phyloP scores from a whole-genome alignment of 2,113 vertebrate genomes.

The Scolopax mira region DNA sequence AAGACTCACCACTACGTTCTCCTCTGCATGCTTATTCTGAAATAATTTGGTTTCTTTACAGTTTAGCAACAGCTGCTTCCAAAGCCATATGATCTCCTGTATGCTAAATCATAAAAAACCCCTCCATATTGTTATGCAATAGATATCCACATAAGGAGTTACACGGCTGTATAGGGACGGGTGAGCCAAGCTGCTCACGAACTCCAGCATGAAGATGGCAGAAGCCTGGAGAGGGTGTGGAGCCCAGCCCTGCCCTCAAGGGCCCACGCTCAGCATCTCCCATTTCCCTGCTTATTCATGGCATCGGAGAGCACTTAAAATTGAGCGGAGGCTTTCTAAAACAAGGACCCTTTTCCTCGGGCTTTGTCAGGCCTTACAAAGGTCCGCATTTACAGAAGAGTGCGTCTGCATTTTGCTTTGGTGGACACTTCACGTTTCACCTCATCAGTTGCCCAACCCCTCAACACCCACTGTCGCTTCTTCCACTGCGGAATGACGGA shows the following conservation, averaged over 20 bases:
- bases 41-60: background rate
- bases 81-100: rapidly evolving
- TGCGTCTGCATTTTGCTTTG: rapidly evolving
- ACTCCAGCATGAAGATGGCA: rapidly evolving
- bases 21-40: background rate
- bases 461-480: rapidly evolving
- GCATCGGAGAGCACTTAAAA: rapidly evolving
- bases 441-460: rapidly evolving
- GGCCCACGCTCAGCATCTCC: rapidly evolving
- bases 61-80: background rate
- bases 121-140: background rate
- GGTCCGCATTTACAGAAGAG: rapidly evolving
- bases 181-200: background rate
- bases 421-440: rapidly evolving
- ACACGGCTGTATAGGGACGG: rapidly evolving
- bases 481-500: rapidly evolving
- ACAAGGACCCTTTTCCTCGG: rapidly evolving
- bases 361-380: rapidly evolving
- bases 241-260: rapidly evolving
- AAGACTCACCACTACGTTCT: background rate
- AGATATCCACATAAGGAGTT: rapidly evolving
- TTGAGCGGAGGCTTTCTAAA: rapidly evolving
- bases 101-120: background rate
- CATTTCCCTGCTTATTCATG: rapidly evolving
- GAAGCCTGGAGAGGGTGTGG: rapidly evolving